Conservation (phyloP, 2,113 vertebrate genomes). For the human region DNA sequence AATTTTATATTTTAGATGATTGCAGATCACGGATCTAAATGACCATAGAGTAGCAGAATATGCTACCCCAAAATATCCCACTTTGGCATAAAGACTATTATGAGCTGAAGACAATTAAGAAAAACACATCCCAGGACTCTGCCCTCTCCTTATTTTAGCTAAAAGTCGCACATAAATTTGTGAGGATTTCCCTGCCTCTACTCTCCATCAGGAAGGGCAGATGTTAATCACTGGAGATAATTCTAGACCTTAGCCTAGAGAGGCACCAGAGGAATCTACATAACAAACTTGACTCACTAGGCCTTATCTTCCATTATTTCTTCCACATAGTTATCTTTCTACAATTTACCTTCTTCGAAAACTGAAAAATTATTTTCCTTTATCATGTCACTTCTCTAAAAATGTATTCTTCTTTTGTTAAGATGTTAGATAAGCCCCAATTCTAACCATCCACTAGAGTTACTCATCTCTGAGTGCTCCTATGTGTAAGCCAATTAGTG, state of each 20-base stretch:
- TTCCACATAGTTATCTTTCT: background rate
- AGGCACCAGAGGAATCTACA: too few species aligned
- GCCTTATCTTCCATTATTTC: background rate
- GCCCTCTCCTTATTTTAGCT: background rate
- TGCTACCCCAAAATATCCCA: background rate
- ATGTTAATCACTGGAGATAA: background rate
- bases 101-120: background rate
- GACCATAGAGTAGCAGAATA: background rate
- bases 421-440: background rate
- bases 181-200: background rate
- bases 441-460: background rate
- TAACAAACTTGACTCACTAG: background rate
- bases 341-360: background rate
- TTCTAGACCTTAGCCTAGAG: background rate
- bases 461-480: background rate
- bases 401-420: background rate
- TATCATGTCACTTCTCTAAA: background rate
- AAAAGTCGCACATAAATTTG: background rate
- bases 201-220: background rate
- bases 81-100: background rate
- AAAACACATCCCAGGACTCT: background rate
- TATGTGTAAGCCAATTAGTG: background rate
- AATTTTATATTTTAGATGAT: background rate
- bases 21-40: background rate
- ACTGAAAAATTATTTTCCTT: background rate